A percentile compares a stretch with the other conserved stretches of the same genome.
phyloP scores from a whole-genome alignment of 1,140 invertebrate species.

The Sitophilus oryzae region DNA sequence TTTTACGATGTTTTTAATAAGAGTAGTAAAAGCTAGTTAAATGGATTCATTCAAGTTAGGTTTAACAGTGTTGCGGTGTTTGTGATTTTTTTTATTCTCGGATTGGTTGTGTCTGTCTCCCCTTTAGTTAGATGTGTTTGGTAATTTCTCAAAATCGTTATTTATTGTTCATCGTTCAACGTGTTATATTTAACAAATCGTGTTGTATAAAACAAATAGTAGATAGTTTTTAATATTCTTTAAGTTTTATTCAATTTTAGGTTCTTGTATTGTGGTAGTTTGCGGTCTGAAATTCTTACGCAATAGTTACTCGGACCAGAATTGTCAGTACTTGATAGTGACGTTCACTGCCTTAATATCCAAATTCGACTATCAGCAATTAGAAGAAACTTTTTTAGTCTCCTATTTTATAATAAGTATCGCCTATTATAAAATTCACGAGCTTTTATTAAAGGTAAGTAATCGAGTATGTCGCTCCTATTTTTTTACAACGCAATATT shows the following conservation, averaged over 20 bases:
- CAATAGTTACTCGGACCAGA: constrained; percentile 86
- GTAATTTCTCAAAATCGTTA: no score
- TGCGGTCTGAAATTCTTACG: constrained; percentile 86
- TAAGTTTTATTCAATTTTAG: constrained; percentile 37
- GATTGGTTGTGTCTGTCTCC: no score
- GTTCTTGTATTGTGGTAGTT: constrained; percentile 79
- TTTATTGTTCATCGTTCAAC: no score
- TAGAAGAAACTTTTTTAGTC: constrained; percentile 82
- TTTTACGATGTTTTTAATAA: no score
- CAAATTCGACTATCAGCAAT: constrained; percentile 68
- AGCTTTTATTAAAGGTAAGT: constrained; percentile 73
- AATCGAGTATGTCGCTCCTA: no score
- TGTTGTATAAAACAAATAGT: not conserved
- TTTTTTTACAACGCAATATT: no score
- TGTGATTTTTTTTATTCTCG: no score
- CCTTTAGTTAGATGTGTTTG: no score
- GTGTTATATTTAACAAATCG: no score
- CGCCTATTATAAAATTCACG: constrained; percentile 75
- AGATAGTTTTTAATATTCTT: not conserved
- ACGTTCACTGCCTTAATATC: constrained; percentile 90
- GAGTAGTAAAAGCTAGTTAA: no score
- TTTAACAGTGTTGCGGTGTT: no score
- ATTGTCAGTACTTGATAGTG: constrained; percentile 86
- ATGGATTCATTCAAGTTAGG: no score
- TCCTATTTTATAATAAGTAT: constrained; percentile 91